phyloP scores from a whole-genome alignment of 2,888 invertebrate genomes.

The Caenorhabditis doughertyi region DNA sequence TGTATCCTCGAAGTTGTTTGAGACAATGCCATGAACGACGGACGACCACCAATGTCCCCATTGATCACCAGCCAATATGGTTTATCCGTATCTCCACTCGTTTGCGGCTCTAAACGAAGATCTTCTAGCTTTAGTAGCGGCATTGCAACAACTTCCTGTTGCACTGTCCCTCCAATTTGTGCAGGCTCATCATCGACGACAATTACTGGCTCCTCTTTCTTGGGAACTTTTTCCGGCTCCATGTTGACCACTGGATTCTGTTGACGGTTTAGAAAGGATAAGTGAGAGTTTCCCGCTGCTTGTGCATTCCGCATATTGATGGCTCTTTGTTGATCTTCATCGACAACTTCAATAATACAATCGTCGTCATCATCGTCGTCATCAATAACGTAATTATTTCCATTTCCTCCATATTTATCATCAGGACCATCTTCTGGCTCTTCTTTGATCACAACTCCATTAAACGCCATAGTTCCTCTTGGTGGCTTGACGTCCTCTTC shows the following conservation, averaged over 20 bases:
- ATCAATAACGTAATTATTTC: no score
- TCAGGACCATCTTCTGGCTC: slow-evolving; percentile 1
- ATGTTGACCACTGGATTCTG: background rate
- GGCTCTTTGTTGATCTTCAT: slow-evolving; percentile 30
- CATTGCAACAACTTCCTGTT: background rate
- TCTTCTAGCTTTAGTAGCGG: slow-evolving; percentile 19
- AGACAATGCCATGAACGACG: slow-evolving; percentile 57
- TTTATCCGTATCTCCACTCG: slow-evolving; percentile 47
- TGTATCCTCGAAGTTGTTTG: slow-evolving; percentile 35
- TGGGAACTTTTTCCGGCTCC: background rate
- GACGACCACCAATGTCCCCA: slow-evolving; percentile 61
- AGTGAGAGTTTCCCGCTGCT: background rate
- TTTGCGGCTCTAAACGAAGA: slow-evolving; percentile 42
- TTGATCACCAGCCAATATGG: slow-evolving; percentile 65
- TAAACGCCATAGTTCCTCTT: slow-evolving; percentile 6
- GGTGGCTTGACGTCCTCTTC: background rate
- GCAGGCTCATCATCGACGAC: background rate
- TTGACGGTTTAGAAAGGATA: background rate
- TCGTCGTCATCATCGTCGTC: slow-evolving; percentile 48
- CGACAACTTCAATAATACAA: slow-evolving; percentile 43
- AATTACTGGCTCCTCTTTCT: slow-evolving; percentile 1
- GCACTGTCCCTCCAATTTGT: background rate
- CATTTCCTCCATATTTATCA: background rate
- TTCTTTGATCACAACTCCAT: background rate
- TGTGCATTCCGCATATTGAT: slow-evolving; percentile 11